Base-by-base conservation (phyloP, 2,888 invertebrate species). In the Drosophila yooni region DNA sequence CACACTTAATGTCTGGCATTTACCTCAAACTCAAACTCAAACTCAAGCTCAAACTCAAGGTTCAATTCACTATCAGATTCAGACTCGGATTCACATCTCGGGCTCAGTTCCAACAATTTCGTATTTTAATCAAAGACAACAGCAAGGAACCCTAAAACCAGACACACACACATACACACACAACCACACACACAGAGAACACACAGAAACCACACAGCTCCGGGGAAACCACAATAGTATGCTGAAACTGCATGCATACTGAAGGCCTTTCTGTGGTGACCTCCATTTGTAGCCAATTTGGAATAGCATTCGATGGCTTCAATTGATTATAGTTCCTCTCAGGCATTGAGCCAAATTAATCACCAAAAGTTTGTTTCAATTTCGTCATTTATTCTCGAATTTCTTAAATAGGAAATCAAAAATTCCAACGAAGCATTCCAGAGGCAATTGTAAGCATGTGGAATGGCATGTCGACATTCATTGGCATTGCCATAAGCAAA, bases 81-180 rank as follows among this genome's bases (percentile, higher is more conserved):
- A 40, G n/a, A 50, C 58, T 54, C 60, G 21, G 54, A 52, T 36
- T 52, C 46, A 61, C n/a, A 51, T 48, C 61, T 38, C 33, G 46
- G 60, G 34, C 66, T 38, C 60, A 36, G 50, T n/a, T 66, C 48
- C 62, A 53, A 50, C 71, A 64, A 56, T 64, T 70, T 40, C 54
- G 69, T 62, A 78, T 81, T 78, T 64, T 81, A 64, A 81, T 80
- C 79, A 80, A 81, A 81, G 74, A 64, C 70, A 58, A n/a, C 54
- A 54, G 21, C 15, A 51, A 57, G 72, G 31, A 68, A 54, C 43
- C 54, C 43, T 43, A 18, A 63, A 62, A 53, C 33, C 51, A 33
- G 11, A 48, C 40, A 10, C n/a, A 18, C 21, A 46, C 46, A 40
- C n/a, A n/a, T 2, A 10, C n/a, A 40, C 38, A 21, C n/a, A 43